Evolutionary conservation across 2,888 invertebrate species (phyloP).

Genomic region (Pomacea canaliculata): DNA sequence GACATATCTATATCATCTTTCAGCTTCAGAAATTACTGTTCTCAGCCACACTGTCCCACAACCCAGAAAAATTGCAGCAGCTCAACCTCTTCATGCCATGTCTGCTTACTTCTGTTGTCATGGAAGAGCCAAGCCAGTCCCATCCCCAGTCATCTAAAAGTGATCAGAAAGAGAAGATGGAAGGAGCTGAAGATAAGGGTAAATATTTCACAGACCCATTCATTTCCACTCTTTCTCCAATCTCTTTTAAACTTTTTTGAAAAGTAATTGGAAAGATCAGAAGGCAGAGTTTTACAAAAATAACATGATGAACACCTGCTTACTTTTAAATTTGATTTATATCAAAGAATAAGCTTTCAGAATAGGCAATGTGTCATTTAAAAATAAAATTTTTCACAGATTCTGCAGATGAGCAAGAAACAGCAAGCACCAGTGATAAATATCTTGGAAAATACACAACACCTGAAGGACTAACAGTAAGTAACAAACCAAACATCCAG

Average conservation of each 20-base stretch:
- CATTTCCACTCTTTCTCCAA: not conserved
- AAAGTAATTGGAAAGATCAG: too few species aligned
- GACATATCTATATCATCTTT: too few species aligned
- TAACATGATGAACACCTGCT: too few species aligned
- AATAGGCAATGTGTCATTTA: too few species aligned
- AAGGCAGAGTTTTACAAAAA: not conserved
- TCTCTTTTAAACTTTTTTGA: too few species aligned
- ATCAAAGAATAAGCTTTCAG: too few species aligned
- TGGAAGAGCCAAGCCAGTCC: conserved; percentile 19
- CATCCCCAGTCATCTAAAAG: not conserved
- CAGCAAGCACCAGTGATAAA: not conserved
- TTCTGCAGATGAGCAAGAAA: conserved; percentile 2
- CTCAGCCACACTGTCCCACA: conserved; percentile 96
- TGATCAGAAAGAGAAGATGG: conserved; percentile 13
- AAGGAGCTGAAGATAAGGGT: conserved; percentile 1
- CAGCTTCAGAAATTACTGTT: conserved; percentile 88
- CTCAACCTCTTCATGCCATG: conserved; percentile 92
- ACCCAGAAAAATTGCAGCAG: conserved; percentile 93
- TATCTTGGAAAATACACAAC: conserved; percentile 83
- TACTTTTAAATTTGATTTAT: too few species aligned
- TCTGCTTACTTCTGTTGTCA: conserved; percentile 77
- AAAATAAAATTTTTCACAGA: too few species aligned
- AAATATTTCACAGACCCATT: not conserved
- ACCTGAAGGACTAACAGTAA: conserved; percentile 68
- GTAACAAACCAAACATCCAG: conserved; percentile 21